These are phyloP conservation scores for Saimiri boliviensis DNA, from an alignment of 2,113 vertebrate species.

Conservation along the genomic window DNA sequence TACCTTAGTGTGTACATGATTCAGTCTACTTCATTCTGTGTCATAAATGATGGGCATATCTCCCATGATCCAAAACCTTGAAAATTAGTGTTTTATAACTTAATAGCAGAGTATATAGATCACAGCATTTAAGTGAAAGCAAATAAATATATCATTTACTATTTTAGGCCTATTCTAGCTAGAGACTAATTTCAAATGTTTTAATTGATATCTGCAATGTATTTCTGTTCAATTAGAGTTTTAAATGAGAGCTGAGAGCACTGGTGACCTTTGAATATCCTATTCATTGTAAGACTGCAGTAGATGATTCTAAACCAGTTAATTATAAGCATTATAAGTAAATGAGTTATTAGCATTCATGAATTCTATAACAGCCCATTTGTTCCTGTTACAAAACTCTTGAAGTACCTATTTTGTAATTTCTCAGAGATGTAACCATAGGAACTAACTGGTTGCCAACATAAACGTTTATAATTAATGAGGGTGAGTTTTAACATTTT, in stretches of 20 bases:
- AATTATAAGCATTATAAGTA: slow-evolving; percentile 85
- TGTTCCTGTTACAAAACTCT: slow-evolving; percentile 81
- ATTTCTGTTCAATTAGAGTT: slow-evolving; percentile 69
- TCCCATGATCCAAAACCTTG: neutral
- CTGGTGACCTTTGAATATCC: slow-evolving; percentile 81
- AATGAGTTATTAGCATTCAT: slow-evolving; percentile 87
- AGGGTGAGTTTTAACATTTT: slow-evolving; percentile 77
- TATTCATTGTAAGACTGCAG: slow-evolving; percentile 72
- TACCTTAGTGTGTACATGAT: slow-evolving; percentile 50
- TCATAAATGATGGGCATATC: slow-evolving; percentile 47
- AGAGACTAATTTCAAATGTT: slow-evolving; percentile 60
- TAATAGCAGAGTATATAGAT: slow-evolving; percentile 26
- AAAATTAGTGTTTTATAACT: slow-evolving; percentile 10
- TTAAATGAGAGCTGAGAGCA: slow-evolving; percentile 78
- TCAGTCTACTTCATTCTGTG: slow-evolving; percentile 63
- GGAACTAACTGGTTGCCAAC: slow-evolving; percentile 82
- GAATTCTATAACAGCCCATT: slow-evolving; percentile 83
- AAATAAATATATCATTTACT: neutral
- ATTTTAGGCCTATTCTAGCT: slow-evolving; percentile 48
- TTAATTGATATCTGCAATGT: slow-evolving; percentile 71
- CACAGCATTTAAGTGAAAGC: slow-evolving; percentile 10
- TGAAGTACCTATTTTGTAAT: slow-evolving; percentile 82
- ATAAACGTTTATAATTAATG: slow-evolving; percentile 83
- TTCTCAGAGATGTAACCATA: slow-evolving; percentile 84
- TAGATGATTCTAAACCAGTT: slow-evolving; percentile 82